A percentile compares a stretch with the other conserved stretches of the same genome.
Evolutionary conservation across 1,140 invertebrate genomes (phyloP).

Genomic region (Plectrocnemia conspersa): DNA sequence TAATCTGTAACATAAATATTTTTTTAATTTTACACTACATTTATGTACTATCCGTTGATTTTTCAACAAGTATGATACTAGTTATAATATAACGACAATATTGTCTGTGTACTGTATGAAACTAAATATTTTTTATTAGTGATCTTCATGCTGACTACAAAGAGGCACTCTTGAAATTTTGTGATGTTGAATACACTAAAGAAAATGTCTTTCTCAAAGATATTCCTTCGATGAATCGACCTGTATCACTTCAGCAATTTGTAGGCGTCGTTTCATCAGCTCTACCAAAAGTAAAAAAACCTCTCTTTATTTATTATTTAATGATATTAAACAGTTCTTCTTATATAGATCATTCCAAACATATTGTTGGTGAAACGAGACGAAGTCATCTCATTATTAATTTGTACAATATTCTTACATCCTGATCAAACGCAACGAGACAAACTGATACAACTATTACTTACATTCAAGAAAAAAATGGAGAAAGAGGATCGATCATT

Average conservation of each 20-base stretch:
- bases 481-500: conserved; percentile 64
- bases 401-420: conserved; percentile 63
- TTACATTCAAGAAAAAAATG: conserved; percentile 73
- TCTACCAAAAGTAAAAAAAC: conserved; percentile 41
- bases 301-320: background rate
- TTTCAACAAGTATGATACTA: no score
- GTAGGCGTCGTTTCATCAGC: conserved; percentile 45
- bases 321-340: background rate
- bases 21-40: no score
- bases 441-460: conserved; percentile 63
- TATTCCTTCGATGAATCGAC: conserved; percentile 43
- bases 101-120: no score
- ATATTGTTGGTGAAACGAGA: conserved; percentile 66
- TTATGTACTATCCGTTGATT: no score
- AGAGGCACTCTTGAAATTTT: conserved; percentile 43
- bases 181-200: conserved; percentile 40
- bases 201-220: conserved; percentile 45
- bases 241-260: conserved; percentile 42
- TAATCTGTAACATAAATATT: no score
- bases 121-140: conserved; percentile 38
- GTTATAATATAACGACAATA: no score
- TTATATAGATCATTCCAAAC: conserved; percentile 58
- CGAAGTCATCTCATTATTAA: conserved; percentile 67
- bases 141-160: conserved; percentile 44
- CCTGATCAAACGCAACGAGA: conserved; percentile 58